Conservation (phyloP, 2,888 invertebrate species). For the Empis stercorea region DNA sequence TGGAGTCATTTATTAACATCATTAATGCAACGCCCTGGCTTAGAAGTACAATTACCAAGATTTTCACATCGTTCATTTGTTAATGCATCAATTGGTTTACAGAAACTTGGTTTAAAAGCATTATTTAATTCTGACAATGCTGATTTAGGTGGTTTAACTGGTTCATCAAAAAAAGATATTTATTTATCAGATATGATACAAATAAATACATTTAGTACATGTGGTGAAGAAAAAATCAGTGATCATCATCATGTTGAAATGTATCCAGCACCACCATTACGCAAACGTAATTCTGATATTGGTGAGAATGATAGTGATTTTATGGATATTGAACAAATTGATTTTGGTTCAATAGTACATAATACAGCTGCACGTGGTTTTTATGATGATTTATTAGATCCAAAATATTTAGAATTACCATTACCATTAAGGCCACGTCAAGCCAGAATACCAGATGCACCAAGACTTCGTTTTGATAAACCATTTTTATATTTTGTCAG, state of each 20-base stretch:
- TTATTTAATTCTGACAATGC: slow-evolving; percentile 63
- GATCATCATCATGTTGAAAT: slow-evolving; percentile 70
- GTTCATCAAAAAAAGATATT: slow-evolving; percentile 59
- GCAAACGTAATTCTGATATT: slow-evolving; percentile 38
- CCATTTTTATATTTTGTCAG: slow-evolving; percentile 81
- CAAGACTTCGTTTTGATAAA: slow-evolving; percentile 68
- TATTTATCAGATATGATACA: slow-evolving; percentile 75
- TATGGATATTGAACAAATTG: slow-evolving; percentile 21
- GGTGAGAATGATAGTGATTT: slow-evolving; percentile 17
- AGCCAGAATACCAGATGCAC: slow-evolving; percentile 55
- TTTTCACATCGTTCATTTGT: slow-evolving; percentile 72
- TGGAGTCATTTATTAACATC: slow-evolving; percentile 65
- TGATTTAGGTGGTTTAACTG: slow-evolving; percentile 71
- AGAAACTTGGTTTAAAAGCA: slow-evolving; percentile 69
- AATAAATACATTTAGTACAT: slow-evolving; percentile 70
- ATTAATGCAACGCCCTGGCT: slow-evolving; percentile 57
- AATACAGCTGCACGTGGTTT: slow-evolving; percentile 53
- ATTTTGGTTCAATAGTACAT: slow-evolving; percentile 33
- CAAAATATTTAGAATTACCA: slow-evolving; percentile 43
- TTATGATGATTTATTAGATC: slow-evolving; percentile 49
- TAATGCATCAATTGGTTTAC: slow-evolving; percentile 65
- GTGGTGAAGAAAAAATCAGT: slow-evolving; percentile 58
- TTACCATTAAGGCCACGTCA: slow-evolving; percentile 57
- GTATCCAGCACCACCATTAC: slow-evolving; percentile 57
- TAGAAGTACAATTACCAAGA: slow-evolving; percentile 73